A percentile compares a stretch with the other conserved stretches of the same genome.
phyloP scores from a whole-genome alignment of 2,113 vertebrate genomes.

The Nanorana parkeri region DNA sequence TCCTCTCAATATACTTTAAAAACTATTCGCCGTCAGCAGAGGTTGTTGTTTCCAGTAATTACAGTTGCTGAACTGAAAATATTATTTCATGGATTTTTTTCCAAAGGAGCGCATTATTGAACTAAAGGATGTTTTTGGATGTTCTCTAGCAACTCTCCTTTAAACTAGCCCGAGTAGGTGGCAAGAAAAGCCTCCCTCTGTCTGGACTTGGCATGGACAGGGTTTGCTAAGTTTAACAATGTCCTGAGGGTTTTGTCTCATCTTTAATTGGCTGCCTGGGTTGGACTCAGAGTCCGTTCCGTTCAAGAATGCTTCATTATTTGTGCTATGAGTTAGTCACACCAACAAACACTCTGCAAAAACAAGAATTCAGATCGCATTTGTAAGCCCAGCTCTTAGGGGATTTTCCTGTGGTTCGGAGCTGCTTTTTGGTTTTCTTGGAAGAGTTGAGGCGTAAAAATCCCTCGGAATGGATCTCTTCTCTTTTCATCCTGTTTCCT shows the following conservation, averaged over 20 bases:
- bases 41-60: too few relatives aligned
- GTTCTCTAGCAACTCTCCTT: too few relatives aligned
- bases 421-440: slow-evolving; percentile 21
- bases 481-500: slow-evolving; percentile 38
- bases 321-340: neutral
- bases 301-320: slow-evolving; percentile 3
- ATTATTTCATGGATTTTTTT: too few relatives aligned
- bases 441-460: neutral
- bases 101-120: too few relatives aligned
- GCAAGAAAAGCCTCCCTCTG: neutral
- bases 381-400: neutral
- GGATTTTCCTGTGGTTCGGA: slow-evolving; percentile 39
- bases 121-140: too few relatives aligned
- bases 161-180: neutral
- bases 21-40: too few relatives aligned
- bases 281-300: neutral
- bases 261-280: slow-evolving; percentile 19
- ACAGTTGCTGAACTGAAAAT: too few relatives aligned
- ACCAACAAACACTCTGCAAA: slow-evolving; percentile 20
- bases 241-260: slow-evolving; percentile 27
- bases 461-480: neutral
- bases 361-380: neutral
- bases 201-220: neutral
- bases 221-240: neutral
- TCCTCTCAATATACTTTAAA: too few relatives aligned